These are phyloP conservation scores for Hippasteria phrygiana DNA, from an alignment of 53 echinoderm and acorn worm species.

Conservation along the genomic window DNA sequence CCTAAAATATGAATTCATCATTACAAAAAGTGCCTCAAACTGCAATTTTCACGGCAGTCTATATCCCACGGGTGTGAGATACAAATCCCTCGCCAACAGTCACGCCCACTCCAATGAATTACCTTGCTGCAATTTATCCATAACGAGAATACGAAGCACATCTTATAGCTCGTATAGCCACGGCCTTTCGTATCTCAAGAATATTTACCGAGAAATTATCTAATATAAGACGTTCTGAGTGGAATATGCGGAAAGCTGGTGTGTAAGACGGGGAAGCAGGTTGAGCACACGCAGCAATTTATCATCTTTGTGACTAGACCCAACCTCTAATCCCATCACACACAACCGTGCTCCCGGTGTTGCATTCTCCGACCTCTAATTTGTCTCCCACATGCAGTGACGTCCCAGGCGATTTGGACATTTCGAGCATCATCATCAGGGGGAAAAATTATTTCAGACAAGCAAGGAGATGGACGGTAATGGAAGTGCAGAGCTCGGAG, in stretches of 20 bases:
- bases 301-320: neutral
- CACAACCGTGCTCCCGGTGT: neutral
- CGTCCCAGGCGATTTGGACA: neutral
- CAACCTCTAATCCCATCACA: constrained; percentile 24
- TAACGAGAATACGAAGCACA: neutral
- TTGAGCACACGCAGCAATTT: neutral
- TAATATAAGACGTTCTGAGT: neutral
- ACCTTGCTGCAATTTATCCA: too few species aligned
- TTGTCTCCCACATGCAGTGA: constrained; percentile 2
- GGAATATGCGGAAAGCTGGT: neutral
- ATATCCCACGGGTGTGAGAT: too few species aligned
- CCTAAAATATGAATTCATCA: too few species aligned
- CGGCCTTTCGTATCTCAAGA: neutral
- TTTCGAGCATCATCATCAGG: neutral
- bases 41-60: too few species aligned
- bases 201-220: neutral
- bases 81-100: too few species aligned
- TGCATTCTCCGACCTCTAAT: neutral
- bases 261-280: neutral
- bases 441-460: neutral
- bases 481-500: neutral
- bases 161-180: neutral
- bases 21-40: too few species aligned
- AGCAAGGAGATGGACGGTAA: neutral
- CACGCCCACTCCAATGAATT: too few species aligned